Percentiles rank a stretch among this genome's conserved stretches.
Conservation (phyloP, 2,113 vertebrate species). For the Kryptolebias marmoratus region DNA sequence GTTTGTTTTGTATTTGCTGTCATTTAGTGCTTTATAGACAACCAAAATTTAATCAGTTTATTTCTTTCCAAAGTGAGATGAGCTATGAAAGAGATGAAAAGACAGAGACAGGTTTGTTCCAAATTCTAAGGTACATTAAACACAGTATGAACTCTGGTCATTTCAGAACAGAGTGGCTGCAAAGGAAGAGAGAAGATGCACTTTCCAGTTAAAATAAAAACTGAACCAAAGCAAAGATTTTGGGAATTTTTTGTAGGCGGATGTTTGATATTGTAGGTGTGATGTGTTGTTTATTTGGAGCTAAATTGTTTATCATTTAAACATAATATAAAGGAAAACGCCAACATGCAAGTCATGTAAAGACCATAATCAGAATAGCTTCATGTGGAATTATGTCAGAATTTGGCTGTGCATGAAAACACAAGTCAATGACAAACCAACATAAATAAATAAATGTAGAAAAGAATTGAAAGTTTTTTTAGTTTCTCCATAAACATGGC, state of each 20-base stretch:
- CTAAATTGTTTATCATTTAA: background rate
- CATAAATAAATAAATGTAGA: background rate
- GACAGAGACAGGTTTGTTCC: too few species aligned
- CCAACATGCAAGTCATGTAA: background rate
- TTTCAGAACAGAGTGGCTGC: background rate
- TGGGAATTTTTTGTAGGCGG: background rate
- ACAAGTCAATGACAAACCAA: background rate
- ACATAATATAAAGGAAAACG: background rate
- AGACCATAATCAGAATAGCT: background rate
- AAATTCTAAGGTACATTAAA: too few species aligned
- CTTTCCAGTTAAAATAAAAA: background rate
- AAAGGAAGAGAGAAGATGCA: background rate
- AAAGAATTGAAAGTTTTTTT: too few species aligned
- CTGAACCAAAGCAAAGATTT: background rate
- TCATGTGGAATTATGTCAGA: background rate
- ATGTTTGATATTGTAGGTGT: background rate
- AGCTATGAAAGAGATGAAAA: too few species aligned
- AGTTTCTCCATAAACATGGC: too few species aligned
- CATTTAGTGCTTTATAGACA: too few species aligned
- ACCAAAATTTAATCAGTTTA: too few species aligned
- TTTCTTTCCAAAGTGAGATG: too few species aligned
- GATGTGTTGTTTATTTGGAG: background rate
- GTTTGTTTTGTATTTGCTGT: too few species aligned
- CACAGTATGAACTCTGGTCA: too few species aligned
- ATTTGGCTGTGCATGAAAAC: background rate